Evolutionary conservation across 2,888 invertebrate species (phyloP), one percentile per base, ranked within the genome.

Genomic region (Limnephilus rhombicus): DNA sequence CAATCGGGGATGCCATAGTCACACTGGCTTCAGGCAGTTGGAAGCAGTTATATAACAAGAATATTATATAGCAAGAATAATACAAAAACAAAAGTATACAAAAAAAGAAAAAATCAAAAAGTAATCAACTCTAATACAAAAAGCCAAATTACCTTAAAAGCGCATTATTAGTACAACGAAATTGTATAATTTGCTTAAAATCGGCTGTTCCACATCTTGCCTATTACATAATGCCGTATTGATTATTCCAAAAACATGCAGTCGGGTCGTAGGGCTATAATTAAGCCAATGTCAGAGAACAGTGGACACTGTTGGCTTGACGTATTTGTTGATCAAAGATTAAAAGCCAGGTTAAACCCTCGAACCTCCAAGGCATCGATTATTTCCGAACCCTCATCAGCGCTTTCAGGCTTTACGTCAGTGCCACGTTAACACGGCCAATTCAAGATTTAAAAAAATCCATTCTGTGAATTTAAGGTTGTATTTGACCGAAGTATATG

Each of bases 131-230:
- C 37, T 37, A 3, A 4, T 37, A 37, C 37, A 37, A 37, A 37
- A 37, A 37, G 9, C 41, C 9, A 41, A 12, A 41, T 41, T 45
- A 45, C 12, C 11, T 11, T 3, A 53, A 49, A 53, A 53, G 4
- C 12, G 18, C 53, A 49, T 53, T 18, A 53, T 53, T 53, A 13
- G 15, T 18, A 53, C 15, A 53, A 24, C 7, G 7, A 68, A 68
- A 15, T 15, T 49, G 13, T 49, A 49, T 49, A 49, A 49, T 13
- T 49, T 49, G 49, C 49, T 49, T 49, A 15, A 49, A 49, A 18
- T 68, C 53, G 13, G 53, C 86, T 86, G 31, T 86, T 37, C 41
- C 41, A 86, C 9, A 37, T 86, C 86, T 86, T 13, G 34, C 83
- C 83, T 37, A 24, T 18, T n/a, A 34, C 85, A 3, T 85, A 85